Percentiles rank a stretch among this genome's conserved stretches.
Conservation (phyloP, 2,888 invertebrate species). For the Apodemia duryi region DNA sequence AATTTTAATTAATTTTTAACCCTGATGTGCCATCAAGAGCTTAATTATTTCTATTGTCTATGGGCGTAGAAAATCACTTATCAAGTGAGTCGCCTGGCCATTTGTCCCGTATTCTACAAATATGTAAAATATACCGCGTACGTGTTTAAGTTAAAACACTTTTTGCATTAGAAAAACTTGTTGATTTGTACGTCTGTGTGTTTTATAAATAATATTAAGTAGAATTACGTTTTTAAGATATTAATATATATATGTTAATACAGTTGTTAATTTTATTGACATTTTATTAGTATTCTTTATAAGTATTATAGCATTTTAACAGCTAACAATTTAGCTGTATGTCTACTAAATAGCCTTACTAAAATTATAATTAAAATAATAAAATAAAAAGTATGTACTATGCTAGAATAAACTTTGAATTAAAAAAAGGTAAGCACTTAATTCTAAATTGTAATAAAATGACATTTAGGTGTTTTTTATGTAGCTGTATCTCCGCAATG, state of each 20-base stretch:
- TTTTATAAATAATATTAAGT: not conserved
- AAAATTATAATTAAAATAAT: conserved; percentile 63
- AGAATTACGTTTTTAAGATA: conserved; percentile 11
- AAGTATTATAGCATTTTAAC: conserved; percentile 38
- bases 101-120: not conserved
- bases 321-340: conserved; percentile 50
- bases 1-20: no score
- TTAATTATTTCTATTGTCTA: no score
- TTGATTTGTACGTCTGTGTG: conserved; percentile 26
- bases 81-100: no score
- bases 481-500: conserved; percentile 32
- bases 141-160: not conserved
- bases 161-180: conserved; percentile 24
- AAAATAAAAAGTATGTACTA: conserved; percentile 57
- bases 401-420: conserved; percentile 72
- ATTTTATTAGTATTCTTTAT: conserved; percentile 10
- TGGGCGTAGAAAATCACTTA: no score
- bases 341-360: conserved; percentile 75
- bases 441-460: conserved; percentile 78
- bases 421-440: conserved; percentile 68
- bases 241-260: conserved; percentile 12
- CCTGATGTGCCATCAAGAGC: no score
- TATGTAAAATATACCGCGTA: not conserved
- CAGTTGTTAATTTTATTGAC: conserved; percentile 13
- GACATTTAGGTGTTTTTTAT: conserved; percentile 62